Conservation (phyloP, 2,797 vertebrate species). For the Anableps anableps region DNA sequence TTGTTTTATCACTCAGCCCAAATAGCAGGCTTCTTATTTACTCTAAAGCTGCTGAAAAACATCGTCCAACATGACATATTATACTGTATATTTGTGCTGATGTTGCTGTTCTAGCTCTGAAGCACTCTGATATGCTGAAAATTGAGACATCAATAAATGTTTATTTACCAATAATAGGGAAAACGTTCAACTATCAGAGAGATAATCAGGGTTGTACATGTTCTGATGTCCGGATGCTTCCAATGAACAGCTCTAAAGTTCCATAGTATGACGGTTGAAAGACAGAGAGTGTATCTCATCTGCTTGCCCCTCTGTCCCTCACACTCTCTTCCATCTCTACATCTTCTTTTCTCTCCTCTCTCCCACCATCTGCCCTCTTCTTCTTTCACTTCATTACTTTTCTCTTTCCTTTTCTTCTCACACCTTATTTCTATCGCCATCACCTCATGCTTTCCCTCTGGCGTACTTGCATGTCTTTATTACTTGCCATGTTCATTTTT, state of each 20-base stretch:
- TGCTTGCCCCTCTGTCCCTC: not conserved
- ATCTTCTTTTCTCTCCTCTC: constrained; percentile 10
- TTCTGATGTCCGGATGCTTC: not conserved
- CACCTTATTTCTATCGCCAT: constrained; percentile 33
- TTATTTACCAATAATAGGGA: not conserved
- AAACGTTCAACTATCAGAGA: not conserved
- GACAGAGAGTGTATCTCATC: not conserved
- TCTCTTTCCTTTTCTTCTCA: constrained; percentile 4
- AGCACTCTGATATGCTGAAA: too few relatives aligned
- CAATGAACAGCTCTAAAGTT: not conserved
- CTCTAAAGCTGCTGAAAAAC: too few relatives aligned
- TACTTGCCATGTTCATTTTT: constrained; percentile 23
- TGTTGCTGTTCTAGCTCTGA: too few relatives aligned
- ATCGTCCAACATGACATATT: too few relatives aligned
- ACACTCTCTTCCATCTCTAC: not conserved
- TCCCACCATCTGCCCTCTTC: constrained; percentile 29
- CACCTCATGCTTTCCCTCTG: constrained; percentile 18
- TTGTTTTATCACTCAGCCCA: too few relatives aligned
- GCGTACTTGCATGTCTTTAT: constrained; percentile 14
- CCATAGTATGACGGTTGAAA: not conserved
- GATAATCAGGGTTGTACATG: not conserved
- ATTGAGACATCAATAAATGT: not conserved
- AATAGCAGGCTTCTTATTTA: too few relatives aligned
- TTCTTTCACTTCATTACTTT: constrained; percentile 9
- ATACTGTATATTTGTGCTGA: too few relatives aligned